These are phyloP conservation scores for Reticulitermes lucifugus DNA, from an alignment of 2,888 invertebrate genomes.

Conservation along the genomic window DNA sequence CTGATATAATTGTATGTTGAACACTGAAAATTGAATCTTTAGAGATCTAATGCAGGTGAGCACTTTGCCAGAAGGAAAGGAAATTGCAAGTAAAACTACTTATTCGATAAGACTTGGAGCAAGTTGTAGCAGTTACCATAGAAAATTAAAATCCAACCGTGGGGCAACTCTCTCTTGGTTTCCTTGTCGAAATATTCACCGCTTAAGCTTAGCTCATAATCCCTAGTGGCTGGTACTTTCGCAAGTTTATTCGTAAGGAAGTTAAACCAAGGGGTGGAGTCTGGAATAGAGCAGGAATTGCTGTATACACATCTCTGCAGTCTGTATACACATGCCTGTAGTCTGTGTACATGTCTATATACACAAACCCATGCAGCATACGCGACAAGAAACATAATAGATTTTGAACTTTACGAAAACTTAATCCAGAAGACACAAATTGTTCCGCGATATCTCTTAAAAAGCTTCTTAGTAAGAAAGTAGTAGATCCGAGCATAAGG, in stretches of 20 bases:
- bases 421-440: background rate
- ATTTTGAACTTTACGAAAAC: background rate
- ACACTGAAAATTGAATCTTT: constrained; percentile 10
- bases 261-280: background rate
- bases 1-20: background rate
- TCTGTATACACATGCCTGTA: background rate
- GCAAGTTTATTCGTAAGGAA: background rate
- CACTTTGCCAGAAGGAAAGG: background rate
- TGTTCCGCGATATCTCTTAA: background rate
- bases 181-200: background rate
- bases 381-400: constrained; percentile 1
- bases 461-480: background rate
- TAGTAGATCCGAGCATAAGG: background rate
- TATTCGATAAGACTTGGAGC: background rate
- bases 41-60: background rate
- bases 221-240: background rate
- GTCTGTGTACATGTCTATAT: background rate
- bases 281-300: background rate
- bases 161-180: background rate
- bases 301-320: background rate
- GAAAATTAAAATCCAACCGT: constrained; percentile 4
- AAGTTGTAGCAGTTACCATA: background rate
- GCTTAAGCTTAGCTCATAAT: background rate
- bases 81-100: background rate
- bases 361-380: constrained; percentile 1